Base-by-base conservation (phyloP, 2,113 vertebrate genomes). In the Macrotis lagotis region DNA sequence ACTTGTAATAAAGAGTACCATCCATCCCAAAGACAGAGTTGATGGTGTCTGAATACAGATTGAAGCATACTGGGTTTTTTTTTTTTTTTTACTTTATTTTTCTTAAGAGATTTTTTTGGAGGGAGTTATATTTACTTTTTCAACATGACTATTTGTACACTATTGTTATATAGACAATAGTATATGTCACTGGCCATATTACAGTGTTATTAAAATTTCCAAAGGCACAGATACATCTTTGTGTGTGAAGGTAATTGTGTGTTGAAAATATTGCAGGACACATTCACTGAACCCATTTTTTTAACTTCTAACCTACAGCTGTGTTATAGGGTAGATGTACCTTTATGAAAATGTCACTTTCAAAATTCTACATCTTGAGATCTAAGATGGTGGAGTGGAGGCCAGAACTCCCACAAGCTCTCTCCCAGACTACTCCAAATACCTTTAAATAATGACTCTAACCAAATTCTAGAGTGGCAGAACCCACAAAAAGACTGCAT, bases 241-340 rank as follows among this genome's bases (percentile, higher is more conserved):
- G 12, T 92, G 95, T 12, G 55, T 28, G 28, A 28, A 48, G 31
- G 25, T 51, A 91, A 48, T 74, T 4, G 2, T 74, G 91, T 96
- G 22, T 6, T 37, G 50, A 52, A n/a, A 91, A 24, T 24, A 31
- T 25, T 90, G n/a, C 24, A 83, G 66, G 66, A 10, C 44, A 90
- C 37, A 48, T 50, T 91, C 37, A 9, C 50, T 55, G 48, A 51
- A 26, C 96, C 74, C 7, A 90, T 25, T 92, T 92, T 91, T 90
- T 94, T 94, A n/a, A 48, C 48, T 96, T 95, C 52, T 89, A 28
- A 95, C 89, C 94, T 50, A 50, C 89, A 92, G 44, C 53, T 55
- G 93, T n/a, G n/a, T 48, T 50, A 89, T 92, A 83, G 51, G 88
- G 50, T 51, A 37, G 8, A 28, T 53, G 19, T 92, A 91, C 37